Evolutionary conservation across 2,113 vertebrate species (phyloP).

Genomic region (Corythornis madagascariensis): DNA sequence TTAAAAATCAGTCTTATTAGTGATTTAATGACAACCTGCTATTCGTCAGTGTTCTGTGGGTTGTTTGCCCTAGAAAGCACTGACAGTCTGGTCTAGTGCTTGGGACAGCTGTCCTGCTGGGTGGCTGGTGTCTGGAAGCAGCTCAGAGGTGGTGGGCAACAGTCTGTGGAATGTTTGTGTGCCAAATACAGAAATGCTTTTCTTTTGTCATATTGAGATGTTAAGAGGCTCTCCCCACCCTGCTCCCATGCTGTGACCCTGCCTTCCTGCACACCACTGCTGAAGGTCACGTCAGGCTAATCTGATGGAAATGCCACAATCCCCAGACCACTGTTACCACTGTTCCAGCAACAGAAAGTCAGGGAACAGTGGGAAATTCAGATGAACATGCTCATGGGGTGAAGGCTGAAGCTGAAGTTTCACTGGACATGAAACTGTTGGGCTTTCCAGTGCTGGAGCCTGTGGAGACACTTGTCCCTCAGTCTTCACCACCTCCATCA

Average conservation of each 20-base stretch:
- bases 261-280: neutral
- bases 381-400: neutral
- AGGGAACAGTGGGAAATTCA: neutral
- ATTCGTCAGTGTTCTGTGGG: neutral
- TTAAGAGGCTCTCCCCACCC: neutral
- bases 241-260: neutral
- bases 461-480: neutral
- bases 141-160: neutral
- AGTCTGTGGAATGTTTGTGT: neutral
- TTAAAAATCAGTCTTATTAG: neutral
- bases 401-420: neutral
- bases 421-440: neutral
- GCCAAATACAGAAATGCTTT: neutral
- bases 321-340: neutral
- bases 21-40: neutral
- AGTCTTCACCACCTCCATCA: neutral
- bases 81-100: neutral
- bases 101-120: neutral
- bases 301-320: neutral
- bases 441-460: neutral
- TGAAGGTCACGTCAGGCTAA: neutral
- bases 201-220: neutral
- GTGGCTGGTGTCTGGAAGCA: neutral
- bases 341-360: neutral
- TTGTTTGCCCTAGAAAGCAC: neutral